A percentile compares a stretch with the other conserved stretches of the same genome.
These are phyloP conservation scores for Trilocha varians DNA, from an alignment of 2,888 invertebrate genomes.

Conservation along the genomic window DNA sequence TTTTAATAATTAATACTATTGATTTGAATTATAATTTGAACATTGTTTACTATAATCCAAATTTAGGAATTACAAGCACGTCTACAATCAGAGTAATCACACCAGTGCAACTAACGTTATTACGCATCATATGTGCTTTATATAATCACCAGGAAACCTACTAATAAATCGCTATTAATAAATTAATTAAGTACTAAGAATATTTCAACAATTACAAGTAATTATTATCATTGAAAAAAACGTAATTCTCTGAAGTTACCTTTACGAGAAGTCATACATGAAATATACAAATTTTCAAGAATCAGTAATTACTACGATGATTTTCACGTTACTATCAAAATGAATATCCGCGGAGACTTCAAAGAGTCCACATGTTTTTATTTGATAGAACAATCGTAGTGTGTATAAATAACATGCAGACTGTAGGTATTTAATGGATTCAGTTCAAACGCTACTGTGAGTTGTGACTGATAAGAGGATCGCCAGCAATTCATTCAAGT, in stretches of 20 bases:
- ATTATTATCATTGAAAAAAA: not conserved
- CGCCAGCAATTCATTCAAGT: constrained; percentile 46
- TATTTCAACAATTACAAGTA: not conserved
- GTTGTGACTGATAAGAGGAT: constrained; percentile 44
- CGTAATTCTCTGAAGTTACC: not conserved
- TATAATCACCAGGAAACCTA: not conserved
- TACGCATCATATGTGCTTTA: not conserved
- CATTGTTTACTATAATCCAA: too few relatives aligned
- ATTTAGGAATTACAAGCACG: too few relatives aligned
- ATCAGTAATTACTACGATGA: too few relatives aligned
- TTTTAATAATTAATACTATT: too few relatives aligned
- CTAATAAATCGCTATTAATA: not conserved
- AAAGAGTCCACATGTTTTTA: constrained; percentile 9
- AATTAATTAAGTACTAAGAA: not conserved
- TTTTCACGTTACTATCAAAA: too few relatives aligned
- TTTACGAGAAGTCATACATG: too few relatives aligned
- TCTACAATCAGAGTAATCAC: too few relatives aligned
- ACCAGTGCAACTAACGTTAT: not conserved
- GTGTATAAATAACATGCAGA: constrained; percentile 6
- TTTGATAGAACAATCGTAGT: constrained; percentile 17
- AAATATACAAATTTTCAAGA: too few relatives aligned
- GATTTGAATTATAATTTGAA: too few relatives aligned
- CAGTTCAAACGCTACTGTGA: constrained; percentile 23
- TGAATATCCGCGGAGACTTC: constrained; percentile 4
- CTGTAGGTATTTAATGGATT: constrained; percentile 23